Percentiles rank a stretch among this genome's conserved stretches.
These are phyloP conservation scores for Ormia ochracea DNA, from an alignment of 2,888 invertebrate genomes.

Conservation along the genomic window DNA sequence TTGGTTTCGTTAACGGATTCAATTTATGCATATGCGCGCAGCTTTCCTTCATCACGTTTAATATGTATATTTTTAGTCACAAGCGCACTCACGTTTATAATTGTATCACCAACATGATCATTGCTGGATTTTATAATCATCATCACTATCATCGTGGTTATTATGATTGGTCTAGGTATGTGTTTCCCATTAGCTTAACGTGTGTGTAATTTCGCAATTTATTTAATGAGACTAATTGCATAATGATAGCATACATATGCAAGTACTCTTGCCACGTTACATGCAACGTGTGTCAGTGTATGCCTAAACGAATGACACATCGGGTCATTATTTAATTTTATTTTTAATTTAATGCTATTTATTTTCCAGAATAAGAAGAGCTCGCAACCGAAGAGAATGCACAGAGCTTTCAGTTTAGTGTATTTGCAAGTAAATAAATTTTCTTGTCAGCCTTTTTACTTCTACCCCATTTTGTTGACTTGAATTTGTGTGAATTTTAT, in stretches of 20 bases:
- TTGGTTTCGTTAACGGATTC: slow-evolving; percentile 48
- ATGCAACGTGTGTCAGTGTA: background rate
- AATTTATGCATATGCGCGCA: slow-evolving; percentile 39
- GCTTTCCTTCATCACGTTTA: slow-evolving; percentile 34
- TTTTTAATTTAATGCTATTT: background rate
- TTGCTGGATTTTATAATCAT: slow-evolving; percentile 40
- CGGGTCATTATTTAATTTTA: background rate
- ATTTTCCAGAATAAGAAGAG: background rate
- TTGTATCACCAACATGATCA: background rate
- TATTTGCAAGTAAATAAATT: slow-evolving; percentile 13
- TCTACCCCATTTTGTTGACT: background rate
- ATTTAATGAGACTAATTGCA: slow-evolving; percentile 62
- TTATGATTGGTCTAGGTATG: slow-evolving; percentile 56
- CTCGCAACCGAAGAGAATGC: background rate
- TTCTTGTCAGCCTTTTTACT: background rate
- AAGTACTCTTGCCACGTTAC: background rate
- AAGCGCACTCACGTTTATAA: background rate
- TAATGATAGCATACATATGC: slow-evolving; percentile 54
- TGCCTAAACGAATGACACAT: slow-evolving; percentile 2
- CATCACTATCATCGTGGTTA: slow-evolving; percentile 51
- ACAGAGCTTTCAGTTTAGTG: background rate
- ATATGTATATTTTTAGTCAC: slow-evolving; percentile 17
- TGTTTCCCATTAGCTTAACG: slow-evolving; percentile 57
- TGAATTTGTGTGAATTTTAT: slow-evolving; percentile 6
- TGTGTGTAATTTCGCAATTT: slow-evolving; percentile 61